Conservation (phyloP, 2,113 vertebrate species). For the Aix galericulata region DNA sequence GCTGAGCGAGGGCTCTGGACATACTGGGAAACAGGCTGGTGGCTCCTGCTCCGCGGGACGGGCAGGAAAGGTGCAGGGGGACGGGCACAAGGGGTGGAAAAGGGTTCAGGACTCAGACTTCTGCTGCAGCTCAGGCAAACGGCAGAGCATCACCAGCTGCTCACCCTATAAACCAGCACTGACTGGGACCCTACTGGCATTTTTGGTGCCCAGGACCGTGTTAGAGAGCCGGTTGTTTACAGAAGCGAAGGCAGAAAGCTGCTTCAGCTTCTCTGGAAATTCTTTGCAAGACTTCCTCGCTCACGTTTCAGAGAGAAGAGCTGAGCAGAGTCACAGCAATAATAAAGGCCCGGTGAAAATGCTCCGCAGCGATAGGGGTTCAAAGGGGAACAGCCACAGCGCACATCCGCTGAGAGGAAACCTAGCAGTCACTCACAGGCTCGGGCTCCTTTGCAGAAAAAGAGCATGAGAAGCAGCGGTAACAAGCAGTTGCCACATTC, state of each 20-base stretch:
- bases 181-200: neutral
- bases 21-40: neutral
- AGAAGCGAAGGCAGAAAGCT: neutral
- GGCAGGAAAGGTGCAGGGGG: neutral
- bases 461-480: neutral
- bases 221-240: neutral
- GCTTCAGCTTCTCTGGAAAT: neutral
- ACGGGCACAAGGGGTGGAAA: rapidly evolving
- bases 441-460: neutral
- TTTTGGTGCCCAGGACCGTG: neutral
- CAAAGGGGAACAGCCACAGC: neutral
- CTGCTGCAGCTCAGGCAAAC: neutral
- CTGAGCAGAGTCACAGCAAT: neutral
- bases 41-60: neutral
- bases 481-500: neutral
- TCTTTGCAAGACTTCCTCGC: neutral
- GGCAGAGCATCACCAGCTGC: neutral
- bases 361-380: rapidly evolving
- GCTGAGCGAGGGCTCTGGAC: neutral
- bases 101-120: neutral
- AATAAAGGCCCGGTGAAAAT: rapidly evolving
- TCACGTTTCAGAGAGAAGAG: neutral
- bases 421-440: neutral
- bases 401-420: neutral
- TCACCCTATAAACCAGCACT: neutral